These are phyloP conservation scores for Apodemus speciosus DNA, from an alignment of 2,113 vertebrate species.

Conservation along the genomic window DNA sequence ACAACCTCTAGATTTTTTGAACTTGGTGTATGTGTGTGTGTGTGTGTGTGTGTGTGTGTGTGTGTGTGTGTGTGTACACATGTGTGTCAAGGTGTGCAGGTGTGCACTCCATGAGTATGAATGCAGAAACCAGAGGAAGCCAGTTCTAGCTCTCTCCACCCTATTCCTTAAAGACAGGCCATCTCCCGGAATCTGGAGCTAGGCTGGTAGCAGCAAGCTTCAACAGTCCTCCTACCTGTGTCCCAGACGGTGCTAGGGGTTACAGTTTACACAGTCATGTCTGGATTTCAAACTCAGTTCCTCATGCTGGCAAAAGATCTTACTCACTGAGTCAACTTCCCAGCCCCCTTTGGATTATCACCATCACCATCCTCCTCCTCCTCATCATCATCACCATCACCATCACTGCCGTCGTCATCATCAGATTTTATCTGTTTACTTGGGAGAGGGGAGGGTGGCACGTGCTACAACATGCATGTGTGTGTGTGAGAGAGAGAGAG, in stretches of 20 bases:
- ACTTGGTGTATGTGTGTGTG: not conserved
- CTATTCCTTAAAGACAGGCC: too few relatives aligned
- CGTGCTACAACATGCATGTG: not conserved
- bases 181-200: not conserved
- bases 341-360: not conserved
- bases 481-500: too few relatives aligned
- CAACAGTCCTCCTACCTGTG: not conserved
- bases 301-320: not conserved
- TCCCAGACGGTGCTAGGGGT: not conserved
- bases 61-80: not conserved
- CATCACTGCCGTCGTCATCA: not conserved
- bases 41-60: not conserved
- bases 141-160: not conserved
- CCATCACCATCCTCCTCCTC: not conserved
- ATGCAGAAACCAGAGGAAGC: not conserved
- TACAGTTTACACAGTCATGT: not conserved
- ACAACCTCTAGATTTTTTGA: constrained; percentile 89
- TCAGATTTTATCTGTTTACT: not conserved
- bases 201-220: not conserved
- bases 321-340: not conserved
- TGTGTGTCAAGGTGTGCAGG: not conserved
- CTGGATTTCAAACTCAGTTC: not conserved
- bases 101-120: not conserved
- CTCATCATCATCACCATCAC: too few relatives aligned
- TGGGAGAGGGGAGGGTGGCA: not conserved